A percentile compares a stretch with the other conserved stretches of the same genome.
These are phyloP conservation scores for Mesorhabditis belari DNA, from an alignment of 2,888 invertebrate genomes.

Conservation along the genomic window DNA sequence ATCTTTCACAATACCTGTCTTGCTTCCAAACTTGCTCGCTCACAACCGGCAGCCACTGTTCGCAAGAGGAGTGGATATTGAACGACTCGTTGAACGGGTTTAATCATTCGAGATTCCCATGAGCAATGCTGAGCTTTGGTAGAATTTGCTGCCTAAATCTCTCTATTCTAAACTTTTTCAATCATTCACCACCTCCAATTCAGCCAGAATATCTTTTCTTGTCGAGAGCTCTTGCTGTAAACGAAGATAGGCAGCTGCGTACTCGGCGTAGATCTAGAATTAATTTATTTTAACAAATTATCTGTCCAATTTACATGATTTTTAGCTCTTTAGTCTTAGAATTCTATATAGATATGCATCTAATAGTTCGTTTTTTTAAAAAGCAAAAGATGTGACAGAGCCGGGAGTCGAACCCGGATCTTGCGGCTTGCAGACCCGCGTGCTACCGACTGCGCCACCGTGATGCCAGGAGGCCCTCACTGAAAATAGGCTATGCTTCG, in stretches of 20 bases:
- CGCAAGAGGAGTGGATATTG: slow-evolving; percentile 36
- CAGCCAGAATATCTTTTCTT: slow-evolving; percentile 22
- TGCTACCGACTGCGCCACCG: too few species aligned
- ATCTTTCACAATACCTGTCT: slow-evolving; percentile 11
- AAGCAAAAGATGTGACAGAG: too few species aligned
- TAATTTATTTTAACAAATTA: too few species aligned
- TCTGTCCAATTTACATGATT: background rate
- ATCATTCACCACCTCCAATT: slow-evolving; percentile 32
- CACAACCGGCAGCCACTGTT: slow-evolving; percentile 21
- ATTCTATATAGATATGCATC: background rate
- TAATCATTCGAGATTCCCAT: slow-evolving; percentile 43
- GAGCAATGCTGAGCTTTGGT: slow-evolving; percentile 31
- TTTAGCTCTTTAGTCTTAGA: too few species aligned
- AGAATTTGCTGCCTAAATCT: slow-evolving; percentile 20
- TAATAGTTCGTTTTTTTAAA: too few species aligned
- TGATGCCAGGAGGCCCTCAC: too few species aligned
- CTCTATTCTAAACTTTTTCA: too few species aligned
- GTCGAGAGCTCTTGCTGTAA: slow-evolving; percentile 33
- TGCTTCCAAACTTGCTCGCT: slow-evolving; percentile 19
- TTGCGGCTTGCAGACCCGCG: too few species aligned
- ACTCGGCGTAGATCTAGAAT: slow-evolving; percentile 48
- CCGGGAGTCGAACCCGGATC: too few species aligned
- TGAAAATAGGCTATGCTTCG: too few species aligned
- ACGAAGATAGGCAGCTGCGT: slow-evolving; percentile 39
- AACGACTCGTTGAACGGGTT: slow-evolving; percentile 44